Percentiles rank a stretch among this genome's conserved stretches.
These are phyloP conservation scores for Heliconius ethilla DNA, from an alignment of 2,888 invertebrate genomes.

Conservation along the genomic window DNA sequence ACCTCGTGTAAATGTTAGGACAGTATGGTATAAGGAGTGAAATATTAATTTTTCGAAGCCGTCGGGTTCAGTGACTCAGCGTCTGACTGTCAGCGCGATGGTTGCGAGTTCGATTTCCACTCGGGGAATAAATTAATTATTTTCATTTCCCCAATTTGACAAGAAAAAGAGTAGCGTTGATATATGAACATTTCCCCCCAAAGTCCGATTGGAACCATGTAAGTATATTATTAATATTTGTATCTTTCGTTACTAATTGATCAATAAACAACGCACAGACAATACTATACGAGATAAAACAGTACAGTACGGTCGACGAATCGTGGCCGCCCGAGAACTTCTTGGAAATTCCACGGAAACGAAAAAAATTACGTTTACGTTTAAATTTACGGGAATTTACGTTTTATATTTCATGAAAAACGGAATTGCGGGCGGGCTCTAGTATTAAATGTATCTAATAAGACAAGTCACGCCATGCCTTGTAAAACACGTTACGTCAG, in stretches of 20 bases:
- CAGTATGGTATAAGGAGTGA: slow-evolving; percentile 1
- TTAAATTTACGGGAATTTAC: too few species aligned
- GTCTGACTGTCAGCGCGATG: not conserved
- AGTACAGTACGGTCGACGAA: too few species aligned
- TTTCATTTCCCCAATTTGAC: not conserved
- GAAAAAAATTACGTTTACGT: too few species aligned
- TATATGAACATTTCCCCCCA: too few species aligned
- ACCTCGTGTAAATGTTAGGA: slow-evolving; percentile 9
- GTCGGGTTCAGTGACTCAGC: too few species aligned
- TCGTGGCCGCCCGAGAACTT: too few species aligned
- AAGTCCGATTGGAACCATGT: too few species aligned
- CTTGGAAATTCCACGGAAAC: too few species aligned
- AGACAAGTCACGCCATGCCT: slow-evolving; percentile 1
- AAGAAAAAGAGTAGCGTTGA: not conserved
- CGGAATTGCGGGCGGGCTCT: not conserved
- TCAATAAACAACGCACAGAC: too few species aligned
- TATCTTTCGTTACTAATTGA: too few species aligned
- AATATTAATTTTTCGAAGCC: not conserved
- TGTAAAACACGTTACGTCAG: slow-evolving; percentile 15
- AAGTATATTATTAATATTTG: too few species aligned
- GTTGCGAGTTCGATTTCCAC: not conserved
- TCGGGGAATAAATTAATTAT: not conserved
- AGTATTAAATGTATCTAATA: not conserved
- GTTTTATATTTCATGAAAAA: not conserved
- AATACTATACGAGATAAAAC: too few species aligned